Evolutionary conservation across 1,140 invertebrate genomes (phyloP).

Genomic region (Saxidomus purpurata): DNA sequence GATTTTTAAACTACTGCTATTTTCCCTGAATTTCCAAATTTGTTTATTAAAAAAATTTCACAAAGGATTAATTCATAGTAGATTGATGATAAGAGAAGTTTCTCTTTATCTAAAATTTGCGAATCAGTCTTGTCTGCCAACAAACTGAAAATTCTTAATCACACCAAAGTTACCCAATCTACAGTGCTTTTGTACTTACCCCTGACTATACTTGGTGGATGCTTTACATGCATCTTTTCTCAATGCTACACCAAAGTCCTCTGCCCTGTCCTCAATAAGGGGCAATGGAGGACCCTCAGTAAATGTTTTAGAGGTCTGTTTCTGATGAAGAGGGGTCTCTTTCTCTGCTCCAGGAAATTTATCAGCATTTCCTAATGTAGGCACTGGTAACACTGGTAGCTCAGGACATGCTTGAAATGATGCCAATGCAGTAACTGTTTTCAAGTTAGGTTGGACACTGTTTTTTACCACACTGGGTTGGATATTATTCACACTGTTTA

Average conservation of each 20-base stretch:
- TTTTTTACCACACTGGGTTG: background rate
- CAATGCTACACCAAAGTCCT: background rate
- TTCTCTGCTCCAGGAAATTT: background rate
- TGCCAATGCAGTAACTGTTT: background rate
- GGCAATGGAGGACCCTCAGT: background rate
- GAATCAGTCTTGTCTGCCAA: too few species aligned
- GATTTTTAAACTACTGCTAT: too few species aligned
- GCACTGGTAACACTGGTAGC: background rate
- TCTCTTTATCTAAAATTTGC: too few species aligned
- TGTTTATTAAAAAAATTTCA: too few species aligned
- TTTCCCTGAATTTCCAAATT: too few species aligned
- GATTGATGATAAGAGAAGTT: too few species aligned
- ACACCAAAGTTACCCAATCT: too few species aligned
- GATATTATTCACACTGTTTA: background rate
- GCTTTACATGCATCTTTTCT: background rate
- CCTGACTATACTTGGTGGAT: background rate
- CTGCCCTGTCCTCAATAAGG: background rate
- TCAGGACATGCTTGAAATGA: background rate
- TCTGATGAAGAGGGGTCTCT: background rate
- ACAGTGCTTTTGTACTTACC: slow-evolving; percentile 13
- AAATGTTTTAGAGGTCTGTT: background rate
- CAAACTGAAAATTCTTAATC: too few species aligned
- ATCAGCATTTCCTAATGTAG: background rate
- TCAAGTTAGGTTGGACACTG: too few species aligned
- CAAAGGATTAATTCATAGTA: too few species aligned